Percentiles rank a stretch among this genome's conserved stretches.
Conservation (phyloP, 2,113 vertebrate species). For the Calypte anna region DNA sequence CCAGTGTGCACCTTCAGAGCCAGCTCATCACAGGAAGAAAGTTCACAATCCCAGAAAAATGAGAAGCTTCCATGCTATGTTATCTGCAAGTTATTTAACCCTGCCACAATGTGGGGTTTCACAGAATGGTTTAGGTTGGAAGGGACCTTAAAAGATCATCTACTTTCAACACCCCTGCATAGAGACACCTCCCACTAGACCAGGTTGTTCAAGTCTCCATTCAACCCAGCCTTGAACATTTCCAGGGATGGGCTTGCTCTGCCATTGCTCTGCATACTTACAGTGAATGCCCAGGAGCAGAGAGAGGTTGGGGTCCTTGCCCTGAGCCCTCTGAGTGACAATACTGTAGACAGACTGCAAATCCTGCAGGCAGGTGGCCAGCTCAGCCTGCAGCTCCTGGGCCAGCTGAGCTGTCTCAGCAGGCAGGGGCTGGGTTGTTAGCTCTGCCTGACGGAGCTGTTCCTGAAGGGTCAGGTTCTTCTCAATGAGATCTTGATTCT, state of each 20-base stretch:
- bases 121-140: no score
- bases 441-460: slow-evolving; percentile 78
- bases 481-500: slow-evolving; percentile 97
- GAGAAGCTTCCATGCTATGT: not conserved
- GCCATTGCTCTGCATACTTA: slow-evolving; percentile 65
- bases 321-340: slow-evolving; percentile 91
- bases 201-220: no score
- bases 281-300: slow-evolving; percentile 92
- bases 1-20: not conserved
- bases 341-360: slow-evolving; percentile 92
- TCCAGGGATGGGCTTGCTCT: not conserved
- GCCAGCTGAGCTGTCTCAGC: slow-evolving; percentile 69
- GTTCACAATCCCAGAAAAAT: not conserved
- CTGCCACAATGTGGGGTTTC: not conserved
- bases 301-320: slow-evolving; percentile 94
- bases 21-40: not conserved
- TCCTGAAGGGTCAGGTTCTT: slow-evolving; percentile 93
- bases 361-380: slow-evolving; percentile 89
- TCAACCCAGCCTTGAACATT: no score
- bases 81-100: rapidly evolving
- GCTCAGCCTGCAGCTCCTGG: slow-evolving; percentile 83
- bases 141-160: no score
- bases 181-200: no score
- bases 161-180: no score
- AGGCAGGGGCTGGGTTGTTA: slow-evolving; percentile 64